A percentile compares a stretch with the other conserved stretches of the same genome.
Conservation (phyloP, 2,888 invertebrate species). For the Petrophora chlorosata region DNA sequence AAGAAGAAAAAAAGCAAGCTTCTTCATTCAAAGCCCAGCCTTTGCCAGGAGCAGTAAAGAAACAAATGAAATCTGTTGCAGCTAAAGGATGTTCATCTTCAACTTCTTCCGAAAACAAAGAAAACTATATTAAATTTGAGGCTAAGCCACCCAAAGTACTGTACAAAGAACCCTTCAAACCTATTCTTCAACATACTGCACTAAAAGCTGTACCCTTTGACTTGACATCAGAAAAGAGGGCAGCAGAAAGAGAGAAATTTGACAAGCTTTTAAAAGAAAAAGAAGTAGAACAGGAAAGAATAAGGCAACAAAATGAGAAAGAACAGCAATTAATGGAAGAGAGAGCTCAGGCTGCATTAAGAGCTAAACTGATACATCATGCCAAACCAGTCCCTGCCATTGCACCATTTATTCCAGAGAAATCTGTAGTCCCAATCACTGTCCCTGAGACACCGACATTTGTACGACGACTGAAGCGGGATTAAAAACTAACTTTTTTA, state of each 20-base stretch:
- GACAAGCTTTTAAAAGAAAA: constrained; percentile 82
- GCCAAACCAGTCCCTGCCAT: constrained; percentile 85
- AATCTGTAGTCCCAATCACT: constrained; percentile 82
- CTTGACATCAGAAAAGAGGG: constrained; percentile 86
- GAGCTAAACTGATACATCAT: constrained; percentile 84
- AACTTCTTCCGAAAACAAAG: constrained; percentile 72
- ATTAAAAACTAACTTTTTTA: constrained; percentile 31
- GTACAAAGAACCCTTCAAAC: constrained; percentile 86
- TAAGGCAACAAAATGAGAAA: constrained; percentile 62
- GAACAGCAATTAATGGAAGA: constrained; percentile 74
- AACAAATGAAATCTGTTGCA: constrained; percentile 59
- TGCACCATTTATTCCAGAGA: constrained; percentile 77
- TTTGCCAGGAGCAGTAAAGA: constrained; percentile 80
- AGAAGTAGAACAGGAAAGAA: constrained; percentile 75
- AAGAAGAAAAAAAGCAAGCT: constrained; percentile 84
- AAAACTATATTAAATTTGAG: constrained; percentile 81
- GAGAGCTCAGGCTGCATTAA: constrained; percentile 74
- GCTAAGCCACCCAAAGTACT: constrained; percentile 86
- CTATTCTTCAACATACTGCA: constrained; percentile 75
- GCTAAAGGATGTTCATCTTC: constrained; percentile 56
- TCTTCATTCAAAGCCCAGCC: constrained; percentile 89
- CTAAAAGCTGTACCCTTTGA: constrained; percentile 79
- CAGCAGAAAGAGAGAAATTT: constrained; percentile 84
- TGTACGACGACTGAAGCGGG: constrained; percentile 62
- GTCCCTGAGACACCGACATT: constrained; percentile 86